Evolutionary conservation across 2,113 vertebrate species (phyloP).

Genomic region (Cyanistes caeruleus): DNA sequence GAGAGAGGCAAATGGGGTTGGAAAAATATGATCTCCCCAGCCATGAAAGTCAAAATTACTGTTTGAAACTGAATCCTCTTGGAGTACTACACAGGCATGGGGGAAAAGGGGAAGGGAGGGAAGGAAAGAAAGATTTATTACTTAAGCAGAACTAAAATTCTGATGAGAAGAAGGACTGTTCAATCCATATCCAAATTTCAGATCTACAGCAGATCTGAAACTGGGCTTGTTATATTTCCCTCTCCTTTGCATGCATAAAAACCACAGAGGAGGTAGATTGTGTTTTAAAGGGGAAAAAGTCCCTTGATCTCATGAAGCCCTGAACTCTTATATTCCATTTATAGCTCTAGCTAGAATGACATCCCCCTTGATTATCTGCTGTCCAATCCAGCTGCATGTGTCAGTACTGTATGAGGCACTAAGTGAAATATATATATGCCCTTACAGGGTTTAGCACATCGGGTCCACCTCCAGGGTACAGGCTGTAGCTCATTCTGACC

Average conservation of each 20-base stretch:
- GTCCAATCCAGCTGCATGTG: slow-evolving; percentile 85
- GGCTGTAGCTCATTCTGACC: slow-evolving; percentile 74
- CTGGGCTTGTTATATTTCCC: slow-evolving; percentile 28
- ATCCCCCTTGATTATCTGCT: slow-evolving; percentile 79
- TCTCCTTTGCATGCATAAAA: slow-evolving; percentile 6
- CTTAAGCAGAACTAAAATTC: slow-evolving; percentile 72
- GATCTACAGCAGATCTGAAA: slow-evolving; percentile 17
- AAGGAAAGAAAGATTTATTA: slow-evolving; percentile 67
- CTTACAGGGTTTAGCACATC: slow-evolving; percentile 71
- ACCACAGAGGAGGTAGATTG: not conserved
- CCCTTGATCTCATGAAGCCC: slow-evolving; percentile 71
- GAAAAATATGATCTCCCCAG: slow-evolving; percentile 62
- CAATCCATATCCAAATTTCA: slow-evolving; percentile 1
- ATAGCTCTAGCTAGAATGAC: slow-evolving; percentile 82
- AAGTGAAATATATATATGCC: slow-evolving; percentile 87
- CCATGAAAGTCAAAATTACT: slow-evolving; percentile 71
- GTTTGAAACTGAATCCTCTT: slow-evolving; percentile 74
- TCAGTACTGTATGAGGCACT: slow-evolving; percentile 78
- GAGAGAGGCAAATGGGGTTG: slow-evolving; percentile 20
- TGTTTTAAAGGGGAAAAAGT: not conserved
- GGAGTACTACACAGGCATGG: slow-evolving; percentile 21
- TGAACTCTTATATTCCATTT: slow-evolving; percentile 83
- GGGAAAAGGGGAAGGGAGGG: not conserved
- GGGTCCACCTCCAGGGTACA: slow-evolving; percentile 77
- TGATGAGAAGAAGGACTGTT: slow-evolving; percentile 53